These are phyloP conservation scores for Onychomys leucogaster DNA, from an alignment of 2,797 vertebrate genomes.

Conservation along the genomic window DNA sequence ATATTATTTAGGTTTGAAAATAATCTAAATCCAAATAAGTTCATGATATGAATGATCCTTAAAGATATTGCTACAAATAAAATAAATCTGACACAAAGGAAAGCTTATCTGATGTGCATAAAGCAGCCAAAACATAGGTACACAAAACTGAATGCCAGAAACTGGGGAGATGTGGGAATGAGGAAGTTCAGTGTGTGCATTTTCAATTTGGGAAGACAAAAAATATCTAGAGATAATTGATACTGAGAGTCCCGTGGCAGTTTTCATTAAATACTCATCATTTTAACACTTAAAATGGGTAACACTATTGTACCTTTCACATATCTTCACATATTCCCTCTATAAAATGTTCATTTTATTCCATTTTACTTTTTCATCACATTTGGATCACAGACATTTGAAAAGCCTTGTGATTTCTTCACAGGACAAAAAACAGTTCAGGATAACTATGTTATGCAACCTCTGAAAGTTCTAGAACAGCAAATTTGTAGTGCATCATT, in stretches of 20 bases:
- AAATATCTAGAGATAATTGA: not conserved
- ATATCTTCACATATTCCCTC: too few species aligned
- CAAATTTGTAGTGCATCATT: not conserved
- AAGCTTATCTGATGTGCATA: not conserved
- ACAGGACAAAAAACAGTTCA: not conserved
- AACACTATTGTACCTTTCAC: not conserved
- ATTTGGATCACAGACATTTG: not conserved
- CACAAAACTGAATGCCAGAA: not conserved
- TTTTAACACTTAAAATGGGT: not conserved
- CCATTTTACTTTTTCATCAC: not conserved
- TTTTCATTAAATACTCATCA: not conserved
- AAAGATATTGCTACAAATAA: not conserved
- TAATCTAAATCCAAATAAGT: not conserved
- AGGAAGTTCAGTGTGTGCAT: not conserved
- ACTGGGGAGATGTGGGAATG: fast-evolving
- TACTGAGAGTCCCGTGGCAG: not conserved
- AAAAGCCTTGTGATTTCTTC: not conserved
- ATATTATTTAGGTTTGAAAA: not conserved
- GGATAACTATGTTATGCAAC: not conserved
- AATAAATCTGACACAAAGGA: not conserved
- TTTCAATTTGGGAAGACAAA: not conserved
- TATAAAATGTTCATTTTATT: not conserved
- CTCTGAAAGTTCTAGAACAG: not conserved
- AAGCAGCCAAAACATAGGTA: not conserved
- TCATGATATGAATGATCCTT: not conserved